Evolutionary conservation across 1,140 invertebrate species (phyloP).

Genomic region (Drosophila pruinosa): DNA sequence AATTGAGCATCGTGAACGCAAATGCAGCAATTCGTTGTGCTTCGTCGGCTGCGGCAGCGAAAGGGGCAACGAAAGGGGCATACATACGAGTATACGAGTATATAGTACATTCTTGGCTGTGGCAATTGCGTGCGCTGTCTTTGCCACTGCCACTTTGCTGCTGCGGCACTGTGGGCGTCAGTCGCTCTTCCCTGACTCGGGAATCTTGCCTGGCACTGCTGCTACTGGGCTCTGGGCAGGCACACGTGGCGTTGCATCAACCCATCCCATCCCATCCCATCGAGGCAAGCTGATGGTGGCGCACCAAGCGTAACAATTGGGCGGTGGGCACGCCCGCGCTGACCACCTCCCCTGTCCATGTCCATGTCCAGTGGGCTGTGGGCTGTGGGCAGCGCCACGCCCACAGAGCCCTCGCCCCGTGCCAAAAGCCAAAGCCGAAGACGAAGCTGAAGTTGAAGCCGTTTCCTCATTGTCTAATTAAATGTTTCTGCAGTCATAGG

Average conservation of each 20-base stretch:
- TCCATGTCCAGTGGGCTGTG: neutral
- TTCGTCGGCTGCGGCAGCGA: constrained; percentile 54
- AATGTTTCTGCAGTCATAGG: constrained; percentile 52
- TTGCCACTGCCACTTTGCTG: constrained; percentile 12
- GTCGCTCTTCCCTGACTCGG: constrained; percentile 18
- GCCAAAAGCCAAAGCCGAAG: constrained; percentile 1
- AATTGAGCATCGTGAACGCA: constrained; percentile 59
- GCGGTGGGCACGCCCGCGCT: constrained; percentile 22
- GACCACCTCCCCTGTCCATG: neutral
- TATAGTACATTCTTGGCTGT: constrained; percentile 19
- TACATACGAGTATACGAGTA: no score
- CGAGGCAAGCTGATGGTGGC: neutral
- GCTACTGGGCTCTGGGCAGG: constrained; percentile 4
- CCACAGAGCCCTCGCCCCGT: neutral
- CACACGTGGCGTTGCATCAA: constrained; percentile 34
- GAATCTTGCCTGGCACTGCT: no score
- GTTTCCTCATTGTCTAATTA: constrained; percentile 54
- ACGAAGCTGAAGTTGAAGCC: neutral
- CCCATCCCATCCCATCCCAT: no score
- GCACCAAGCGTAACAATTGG: constrained; percentile 52
- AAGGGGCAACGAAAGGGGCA: neutral
- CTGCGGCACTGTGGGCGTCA: neutral
- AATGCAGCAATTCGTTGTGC: constrained; percentile 73
- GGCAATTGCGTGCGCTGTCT: constrained; percentile 30
- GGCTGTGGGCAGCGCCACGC: neutral